These are phyloP conservation scores for Parthenolecanium corni DNA, from an alignment of 2,888 invertebrate species.

Conservation along the genomic window DNA sequence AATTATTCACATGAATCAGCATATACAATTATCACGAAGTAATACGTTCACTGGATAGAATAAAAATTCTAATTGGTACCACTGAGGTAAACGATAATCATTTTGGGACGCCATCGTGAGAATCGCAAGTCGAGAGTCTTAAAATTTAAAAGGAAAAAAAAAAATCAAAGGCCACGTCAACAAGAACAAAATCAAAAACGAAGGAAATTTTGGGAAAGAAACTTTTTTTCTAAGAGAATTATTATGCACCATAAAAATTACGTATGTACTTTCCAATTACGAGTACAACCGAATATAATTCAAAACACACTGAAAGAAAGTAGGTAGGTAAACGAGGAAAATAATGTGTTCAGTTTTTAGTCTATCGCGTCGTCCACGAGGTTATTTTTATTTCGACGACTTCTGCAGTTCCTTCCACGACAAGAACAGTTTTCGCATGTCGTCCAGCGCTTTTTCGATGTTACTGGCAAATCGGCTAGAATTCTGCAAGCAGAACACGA, in stretches of 20 bases:
- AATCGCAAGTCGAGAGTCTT: not conserved
- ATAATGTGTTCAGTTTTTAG: not conserved
- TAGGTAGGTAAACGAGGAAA: not conserved
- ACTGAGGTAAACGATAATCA: too few relatives aligned
- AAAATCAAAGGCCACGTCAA: not conserved
- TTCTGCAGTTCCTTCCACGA: constrained; percentile 25
- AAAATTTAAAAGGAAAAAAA: not conserved
- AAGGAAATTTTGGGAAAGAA: not conserved
- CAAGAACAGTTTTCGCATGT: constrained; percentile 55
- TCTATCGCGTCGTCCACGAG: not conserved
- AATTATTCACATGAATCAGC: too few relatives aligned
- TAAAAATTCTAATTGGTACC: too few relatives aligned
- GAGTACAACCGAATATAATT: too few relatives aligned
- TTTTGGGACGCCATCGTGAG: too few relatives aligned
- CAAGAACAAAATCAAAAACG: too few relatives aligned
- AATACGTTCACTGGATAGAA: too few relatives aligned
- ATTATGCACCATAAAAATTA: too few relatives aligned
- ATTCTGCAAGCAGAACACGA: constrained; percentile 62
- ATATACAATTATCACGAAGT: too few relatives aligned
- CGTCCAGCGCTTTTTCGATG: constrained; percentile 58
- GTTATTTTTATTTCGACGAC: constrained; percentile 15
- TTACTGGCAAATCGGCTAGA: constrained; percentile 64
- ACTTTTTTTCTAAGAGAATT: too few relatives aligned
- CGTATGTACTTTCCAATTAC: too few relatives aligned
- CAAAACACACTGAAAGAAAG: not conserved